These are phyloP conservation scores for Eubasilissa regina DNA, from an alignment of 1,140 invertebrate genomes.

Conservation along the genomic window DNA sequence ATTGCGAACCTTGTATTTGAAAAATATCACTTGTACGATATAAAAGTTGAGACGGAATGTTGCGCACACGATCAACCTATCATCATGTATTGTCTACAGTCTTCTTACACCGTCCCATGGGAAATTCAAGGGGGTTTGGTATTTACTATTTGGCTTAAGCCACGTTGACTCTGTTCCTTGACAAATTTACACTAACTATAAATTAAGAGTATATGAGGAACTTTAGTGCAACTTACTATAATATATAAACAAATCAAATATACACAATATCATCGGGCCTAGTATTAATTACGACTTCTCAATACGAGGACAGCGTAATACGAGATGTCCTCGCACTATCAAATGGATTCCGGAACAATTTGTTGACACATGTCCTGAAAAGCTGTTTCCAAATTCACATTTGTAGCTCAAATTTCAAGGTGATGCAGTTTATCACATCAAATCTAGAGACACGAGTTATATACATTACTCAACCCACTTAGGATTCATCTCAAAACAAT, in stretches of 20 bases:
- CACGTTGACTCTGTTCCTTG: conserved; percentile 46
- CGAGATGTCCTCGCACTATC: neutral
- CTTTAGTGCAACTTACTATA: conserved; percentile 59
- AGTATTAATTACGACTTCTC: neutral
- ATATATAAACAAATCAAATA: conserved; percentile 45
- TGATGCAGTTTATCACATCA: conserved; percentile 37
- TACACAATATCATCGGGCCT: conserved; percentile 27
- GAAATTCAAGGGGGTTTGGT: conserved; percentile 53
- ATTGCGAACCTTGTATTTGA: conserved; percentile 28
- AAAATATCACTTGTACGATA: conserved; percentile 21
- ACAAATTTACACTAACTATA: conserved; percentile 49
- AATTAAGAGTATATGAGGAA: conserved; percentile 58
- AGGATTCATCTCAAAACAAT: conserved; percentile 39
- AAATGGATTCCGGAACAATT: neutral
- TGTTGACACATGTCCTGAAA: neutral
- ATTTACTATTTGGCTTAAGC: conserved; percentile 57
- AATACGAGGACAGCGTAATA: neutral
- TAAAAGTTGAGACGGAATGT: conserved; percentile 55
- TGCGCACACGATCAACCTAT: conserved; percentile 27
- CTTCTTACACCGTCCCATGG: conserved; percentile 54
- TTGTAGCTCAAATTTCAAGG: neutral
- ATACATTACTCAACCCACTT: conserved; percentile 24
- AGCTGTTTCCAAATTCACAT: neutral
- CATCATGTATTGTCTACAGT: conserved; percentile 47
- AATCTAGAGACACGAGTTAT: conserved; percentile 14